These are phyloP conservation scores for Choreutis nemorana DNA, from an alignment of 2,888 invertebrate genomes.

Conservation along the genomic window DNA sequence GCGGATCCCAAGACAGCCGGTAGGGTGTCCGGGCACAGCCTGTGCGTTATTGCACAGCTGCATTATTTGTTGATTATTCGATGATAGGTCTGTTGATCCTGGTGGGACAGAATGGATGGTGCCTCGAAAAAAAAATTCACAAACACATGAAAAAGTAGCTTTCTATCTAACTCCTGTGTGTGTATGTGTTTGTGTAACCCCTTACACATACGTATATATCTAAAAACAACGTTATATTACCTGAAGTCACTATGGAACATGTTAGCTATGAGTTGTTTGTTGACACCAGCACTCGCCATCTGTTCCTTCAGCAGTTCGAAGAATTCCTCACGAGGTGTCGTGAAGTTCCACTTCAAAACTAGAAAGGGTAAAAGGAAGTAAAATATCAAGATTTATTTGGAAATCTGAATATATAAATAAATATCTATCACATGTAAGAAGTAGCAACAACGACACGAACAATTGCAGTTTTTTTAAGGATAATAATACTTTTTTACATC, in stretches of 20 bases:
- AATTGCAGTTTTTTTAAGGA: background rate
- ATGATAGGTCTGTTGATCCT: too few relatives aligned
- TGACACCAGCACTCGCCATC: slow-evolving; percentile 88
- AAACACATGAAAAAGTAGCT: too few relatives aligned
- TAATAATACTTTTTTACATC: too few relatives aligned
- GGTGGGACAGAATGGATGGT: too few relatives aligned
- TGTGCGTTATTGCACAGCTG: too few relatives aligned
- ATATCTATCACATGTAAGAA: background rate
- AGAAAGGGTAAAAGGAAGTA: slow-evolving; percentile 10
- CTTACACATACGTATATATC: too few relatives aligned
- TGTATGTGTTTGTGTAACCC: background rate
- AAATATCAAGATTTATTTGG: slow-evolving; percentile 1
- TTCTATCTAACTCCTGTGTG: too few relatives aligned
- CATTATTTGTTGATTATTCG: too few relatives aligned
- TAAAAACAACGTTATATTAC: slow-evolving; percentile 44
- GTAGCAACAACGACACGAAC: background rate
- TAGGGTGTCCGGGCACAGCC: too few relatives aligned
- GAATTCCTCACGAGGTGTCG: slow-evolving; percentile 92
- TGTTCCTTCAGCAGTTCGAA: slow-evolving; percentile 90
- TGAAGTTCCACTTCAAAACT: slow-evolving; percentile 95
- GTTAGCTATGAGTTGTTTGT: slow-evolving; percentile 84
- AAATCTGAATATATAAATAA: too few relatives aligned
- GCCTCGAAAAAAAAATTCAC: too few relatives aligned
- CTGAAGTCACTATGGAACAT: slow-evolving; percentile 96
- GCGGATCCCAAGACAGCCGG: too few relatives aligned